Percentiles rank a stretch among this genome's conserved stretches.
Evolutionary conservation across 2,113 vertebrate species (phyloP).

Genomic region (Typhlomys cinereus): DNA sequence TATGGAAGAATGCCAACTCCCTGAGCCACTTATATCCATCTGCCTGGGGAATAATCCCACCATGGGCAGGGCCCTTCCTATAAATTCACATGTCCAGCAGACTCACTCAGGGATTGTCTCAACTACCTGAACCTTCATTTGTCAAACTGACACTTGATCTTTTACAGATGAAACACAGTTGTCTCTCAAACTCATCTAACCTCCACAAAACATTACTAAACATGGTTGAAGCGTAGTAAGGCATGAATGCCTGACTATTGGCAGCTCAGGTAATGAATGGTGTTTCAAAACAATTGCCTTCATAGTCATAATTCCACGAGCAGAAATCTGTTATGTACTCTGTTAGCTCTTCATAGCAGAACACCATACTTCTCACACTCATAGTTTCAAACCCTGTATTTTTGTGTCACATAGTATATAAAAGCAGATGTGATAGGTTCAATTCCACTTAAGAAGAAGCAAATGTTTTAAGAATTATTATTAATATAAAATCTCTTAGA

Average conservation of each 20-base stretch:
- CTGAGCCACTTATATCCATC: no score
- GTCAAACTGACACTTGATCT: no score
- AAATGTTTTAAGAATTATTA: background rate
- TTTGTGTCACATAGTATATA: background rate
- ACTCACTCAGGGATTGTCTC: no score
- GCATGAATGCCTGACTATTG: background rate
- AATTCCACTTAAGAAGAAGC: background rate
- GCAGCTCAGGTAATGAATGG: background rate
- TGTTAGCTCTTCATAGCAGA: background rate
- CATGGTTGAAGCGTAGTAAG: background rate
- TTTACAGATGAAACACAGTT: no score
- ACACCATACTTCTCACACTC: background rate
- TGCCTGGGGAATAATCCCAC: no score
- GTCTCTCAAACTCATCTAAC: background rate
- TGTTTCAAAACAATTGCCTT: background rate
- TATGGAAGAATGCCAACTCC: no score
- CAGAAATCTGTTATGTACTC: background rate
- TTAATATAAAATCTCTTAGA: background rate
- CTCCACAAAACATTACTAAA: background rate
- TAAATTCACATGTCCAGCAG: no score
- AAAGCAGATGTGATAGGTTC: background rate
- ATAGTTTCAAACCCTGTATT: background rate
- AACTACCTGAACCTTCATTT: no score
- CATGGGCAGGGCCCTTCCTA: no score
- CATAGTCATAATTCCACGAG: background rate